Base-by-base conservation (phyloP, 2,797 vertebrate genomes). In the Mergus octosetaceus region DNA sequence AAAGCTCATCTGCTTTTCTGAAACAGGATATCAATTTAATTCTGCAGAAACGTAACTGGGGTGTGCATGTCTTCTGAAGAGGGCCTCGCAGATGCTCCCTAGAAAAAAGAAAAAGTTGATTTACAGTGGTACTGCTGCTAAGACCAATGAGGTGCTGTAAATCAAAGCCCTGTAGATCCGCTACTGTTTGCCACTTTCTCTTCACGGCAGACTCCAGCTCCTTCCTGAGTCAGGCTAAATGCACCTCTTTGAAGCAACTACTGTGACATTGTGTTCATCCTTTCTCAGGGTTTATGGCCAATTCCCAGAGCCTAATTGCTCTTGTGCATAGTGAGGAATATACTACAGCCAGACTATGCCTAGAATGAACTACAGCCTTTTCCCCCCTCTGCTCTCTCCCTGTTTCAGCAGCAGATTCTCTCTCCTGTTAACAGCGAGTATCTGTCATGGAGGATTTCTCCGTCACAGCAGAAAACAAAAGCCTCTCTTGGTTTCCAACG, bases 21-120 rank as follows among this genome's bases (percentile, higher is more conserved):
- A 90, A 94, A 70, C 57, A 87, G 61, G 20, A 22, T 73, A 92
- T 79, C 36, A 85, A 90, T 49, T 88, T 66, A 76, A 81, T 41
- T 47, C 68, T 34, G 45, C 24, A 90, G 71, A 91, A 91, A 92
- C 11, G 34, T 58, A 90, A 77, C 22, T 57, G 8, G 10, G 22
- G 13, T 11, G 30, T 61, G 28, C 30, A 25, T 2, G 2, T 73
- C 62, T 54, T 60, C 66, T 58, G n/a, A 60, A 27, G 30, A 78
- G 18, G 34, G 43, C 27, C 82, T 71, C 86, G 68, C 24, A 91
- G 64, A 61, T 15, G 28, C 54, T 93, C 89, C 57, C 49, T 41
- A 77, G 30, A 87, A 72, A 73, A 87, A 51, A 43, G 43, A 32
- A 19, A 54, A 1, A 20, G 11, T 11, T 82, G 9, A 12, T 90